These are phyloP conservation scores for Ericerus pela DNA, from an alignment of 1,140 invertebrate genomes.

Conservation along the genomic window DNA sequence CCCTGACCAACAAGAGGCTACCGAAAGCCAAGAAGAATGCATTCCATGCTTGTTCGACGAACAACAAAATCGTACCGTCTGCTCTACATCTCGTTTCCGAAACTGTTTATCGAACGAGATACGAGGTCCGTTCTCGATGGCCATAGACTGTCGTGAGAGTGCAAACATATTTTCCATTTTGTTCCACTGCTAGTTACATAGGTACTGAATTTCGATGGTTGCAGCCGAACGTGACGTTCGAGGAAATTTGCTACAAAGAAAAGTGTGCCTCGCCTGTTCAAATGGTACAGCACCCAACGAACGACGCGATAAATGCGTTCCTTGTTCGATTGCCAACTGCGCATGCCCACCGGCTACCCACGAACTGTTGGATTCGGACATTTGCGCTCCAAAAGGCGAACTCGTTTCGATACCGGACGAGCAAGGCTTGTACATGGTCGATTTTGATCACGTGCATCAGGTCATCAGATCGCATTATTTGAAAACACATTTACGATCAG, in stretches of 20 bases:
- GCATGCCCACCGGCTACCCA: constrained; percentile 25
- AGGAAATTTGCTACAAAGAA: constrained; percentile 28
- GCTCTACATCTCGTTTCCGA: background rate
- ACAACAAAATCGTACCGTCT: background rate
- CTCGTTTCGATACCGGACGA: constrained; percentile 28
- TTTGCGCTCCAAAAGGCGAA: constrained; percentile 31
- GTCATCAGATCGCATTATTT: constrained; percentile 36
- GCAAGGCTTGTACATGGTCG: constrained; percentile 29
- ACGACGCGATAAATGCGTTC: constrained; percentile 30
- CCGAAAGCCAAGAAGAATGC: constrained; percentile 30
- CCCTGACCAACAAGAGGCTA: constrained; percentile 25
- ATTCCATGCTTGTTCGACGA: constrained; percentile 24
- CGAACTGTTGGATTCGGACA: constrained; percentile 26
- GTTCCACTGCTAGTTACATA: background rate
- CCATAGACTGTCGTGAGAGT: background rate
- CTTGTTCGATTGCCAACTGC: constrained; percentile 29
- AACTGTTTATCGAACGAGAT: constrained; percentile 2
- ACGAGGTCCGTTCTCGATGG: background rate
- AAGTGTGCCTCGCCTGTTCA: constrained; percentile 34
- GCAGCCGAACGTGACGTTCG: constrained; percentile 34
- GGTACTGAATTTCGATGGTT: constrained; percentile 15
- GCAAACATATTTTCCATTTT: background rate
- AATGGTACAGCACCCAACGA: constrained; percentile 32
- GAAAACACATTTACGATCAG: constrained; percentile 32
- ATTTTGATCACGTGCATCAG: constrained; percentile 27